Evolutionary conservation across 2,113 vertebrate species (phyloP), one percentile per base, ranked within the genome.

Genomic region (Hippolais icterina): DNA sequence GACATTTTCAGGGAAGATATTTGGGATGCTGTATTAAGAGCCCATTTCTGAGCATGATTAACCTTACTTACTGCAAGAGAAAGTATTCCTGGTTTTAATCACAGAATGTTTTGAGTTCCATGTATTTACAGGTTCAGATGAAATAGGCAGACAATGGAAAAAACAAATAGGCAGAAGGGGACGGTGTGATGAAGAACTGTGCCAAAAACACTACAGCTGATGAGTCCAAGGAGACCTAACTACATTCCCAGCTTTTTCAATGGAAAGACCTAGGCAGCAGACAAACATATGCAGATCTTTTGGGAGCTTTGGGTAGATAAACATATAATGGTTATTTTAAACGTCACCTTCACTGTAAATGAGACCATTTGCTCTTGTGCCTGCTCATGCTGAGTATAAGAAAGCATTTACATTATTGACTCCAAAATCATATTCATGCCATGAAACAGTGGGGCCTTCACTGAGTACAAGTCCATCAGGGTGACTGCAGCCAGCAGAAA

Each of bases 1-100:
- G 93, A 96, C 83, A 42, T 87, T 92, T 95, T 93, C 90, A 68
- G 89, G 85, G 76, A 93, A 93, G 88, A 71, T 95, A 87, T 78
- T 96, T 95, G 92, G 94, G 92, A 92, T 91, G 68, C 70, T 88
- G 63, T n/a, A 90, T 93, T 91, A 91, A 90, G 31, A 90, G 28
- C 31, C 76, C 68, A 46, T 92, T 93, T 94, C 79, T 95, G 64
- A 93, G 64, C 52, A 64, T 81, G 80, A 90, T 92, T 94, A 90
- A 75, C 76, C 57, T 94, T 90, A 70, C 83, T 81, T 61, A 54
- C 31, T 60, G 41, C 37, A 77, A 85, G n/a, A 85, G 61, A 91
- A 93, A 94, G 25, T 77, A 66, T 60, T 80, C 23, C 66, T 95
- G 82, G 0, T 95, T 96, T 88, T 95, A 91, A 94, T 91, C 87